Evolutionary conservation across 2,888 invertebrate species (phyloP), one percentile per base, ranked within the genome.

Genomic region (Spialia ferax): DNA sequence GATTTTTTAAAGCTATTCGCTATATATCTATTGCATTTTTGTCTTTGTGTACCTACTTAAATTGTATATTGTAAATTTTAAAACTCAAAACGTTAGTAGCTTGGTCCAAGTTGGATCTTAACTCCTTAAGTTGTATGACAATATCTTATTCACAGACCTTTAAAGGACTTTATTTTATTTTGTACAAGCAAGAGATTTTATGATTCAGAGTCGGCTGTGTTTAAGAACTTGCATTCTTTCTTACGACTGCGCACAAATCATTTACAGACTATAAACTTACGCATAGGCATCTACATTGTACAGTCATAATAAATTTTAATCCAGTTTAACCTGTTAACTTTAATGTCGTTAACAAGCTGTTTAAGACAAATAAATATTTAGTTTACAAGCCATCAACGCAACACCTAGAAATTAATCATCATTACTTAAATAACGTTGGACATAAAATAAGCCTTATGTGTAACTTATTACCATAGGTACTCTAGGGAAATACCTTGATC

Each of bases 171-270:
- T 83, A 83, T 83, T 82, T 82, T 77, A 84, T 83, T 83, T 82
- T 76, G 82, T 78, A 77, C 77, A 79, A 80, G 83, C 79, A 77
- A 82, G 18, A 83, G 78, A 82, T 85, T 86, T 87, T 86, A 85
- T 82, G 84, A 82, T 81, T 38, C 66, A 54, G 82, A 79, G 79
- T 80, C 80, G 80, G 77, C 73, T 82, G 80, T 52, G 20, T 57
- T 54, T 50, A 66, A 66, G 23, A 60, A 60, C 50, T 59, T 60
- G 59, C 20, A 59, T 38, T 52, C 56, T 11, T 22, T 48, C 55
- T 63, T 64, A 35, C 61, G 22, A 38, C 55, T 55, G 8, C 6
- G 45, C 29, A 57, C 45, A 59, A 65, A 38, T 52, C 52, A 52
- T 52, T 59, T 26, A 59, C 20, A 18, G 45, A 54, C 45, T 8